Conservation (phyloP, 2,888 invertebrate genomes). For the Panopea generosa region DNA sequence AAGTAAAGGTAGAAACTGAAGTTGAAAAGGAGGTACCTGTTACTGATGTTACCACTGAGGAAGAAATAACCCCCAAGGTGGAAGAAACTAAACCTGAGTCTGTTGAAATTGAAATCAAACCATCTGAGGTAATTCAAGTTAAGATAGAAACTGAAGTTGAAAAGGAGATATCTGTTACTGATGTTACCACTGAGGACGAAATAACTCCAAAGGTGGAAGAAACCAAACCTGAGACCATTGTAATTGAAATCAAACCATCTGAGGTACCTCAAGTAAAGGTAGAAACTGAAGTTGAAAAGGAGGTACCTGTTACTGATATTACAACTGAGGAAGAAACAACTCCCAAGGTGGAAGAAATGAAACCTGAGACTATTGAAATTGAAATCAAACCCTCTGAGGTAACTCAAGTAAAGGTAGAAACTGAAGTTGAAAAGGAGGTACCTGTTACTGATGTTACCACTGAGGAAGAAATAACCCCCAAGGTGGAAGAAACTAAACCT, state of each 20-base stretch:
- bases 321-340: conserved; percentile 9
- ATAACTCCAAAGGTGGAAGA: conserved; percentile 18
- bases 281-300: conserved; percentile 15
- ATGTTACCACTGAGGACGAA: conserved; percentile 7
- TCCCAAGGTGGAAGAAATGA: conserved; percentile 16
- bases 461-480: conserved; percentile 11
- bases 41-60: conserved; percentile 20
- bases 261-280: conserved; percentile 17
- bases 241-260: not conserved
- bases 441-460: not conserved
- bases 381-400: not conserved
- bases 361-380: conserved; percentile 15
- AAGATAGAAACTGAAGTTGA: conserved; percentile 12
- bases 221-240: conserved; percentile 13
- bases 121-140: conserved; percentile 21
- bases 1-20: conserved; percentile 21
- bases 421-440: conserved; percentile 15
- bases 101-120: conserved; percentile 40
- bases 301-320: not conserved
- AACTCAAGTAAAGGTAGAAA: conserved; percentile 18
- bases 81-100: conserved; percentile 28
- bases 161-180: conserved; percentile 4
- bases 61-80: conserved; percentile 18
- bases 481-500: conserved; percentile 18
- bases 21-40: conserved; percentile 4